These are phyloP conservation scores for Ia io DNA, from an alignment of 2,113 vertebrate genomes.

Conservation along the genomic window DNA sequence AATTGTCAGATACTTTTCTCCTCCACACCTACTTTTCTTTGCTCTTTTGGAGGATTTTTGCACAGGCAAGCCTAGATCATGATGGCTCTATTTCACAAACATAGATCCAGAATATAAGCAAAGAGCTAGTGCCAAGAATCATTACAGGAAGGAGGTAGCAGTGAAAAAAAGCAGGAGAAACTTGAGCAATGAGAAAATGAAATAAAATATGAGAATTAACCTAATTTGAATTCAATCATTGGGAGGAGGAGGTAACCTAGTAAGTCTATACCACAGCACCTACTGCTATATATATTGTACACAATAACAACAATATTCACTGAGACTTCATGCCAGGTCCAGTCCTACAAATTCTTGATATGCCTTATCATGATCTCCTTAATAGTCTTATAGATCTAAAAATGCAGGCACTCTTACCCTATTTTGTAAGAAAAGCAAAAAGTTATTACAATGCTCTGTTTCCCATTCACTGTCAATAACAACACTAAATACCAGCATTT, in stretches of 20 bases:
- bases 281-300: not conserved
- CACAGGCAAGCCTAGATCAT: not conserved
- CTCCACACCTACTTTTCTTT: constrained; percentile 20
- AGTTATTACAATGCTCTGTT: not conserved
- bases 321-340: not conserved
- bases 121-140: not conserved
- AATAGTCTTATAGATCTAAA: not conserved
- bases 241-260: not conserved
- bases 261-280: not conserved
- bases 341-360: not conserved
- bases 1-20: not conserved
- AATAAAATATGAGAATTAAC: not conserved
- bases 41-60: not conserved
- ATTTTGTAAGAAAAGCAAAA: constrained; percentile 14
- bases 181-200: not conserved
- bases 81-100: constrained; percentile 3
- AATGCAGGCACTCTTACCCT: not conserved
- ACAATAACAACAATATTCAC: not conserved
- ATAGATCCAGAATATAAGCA: not conserved
- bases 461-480: not conserved
- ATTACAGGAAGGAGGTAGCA: not conserved
- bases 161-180: constrained; percentile 13
- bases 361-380: not conserved
- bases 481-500: not conserved
- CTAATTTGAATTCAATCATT: constrained; percentile 19